phyloP scores from a whole-genome alignment of 1,140 invertebrate species.

The Zaprionus taronus region DNA sequence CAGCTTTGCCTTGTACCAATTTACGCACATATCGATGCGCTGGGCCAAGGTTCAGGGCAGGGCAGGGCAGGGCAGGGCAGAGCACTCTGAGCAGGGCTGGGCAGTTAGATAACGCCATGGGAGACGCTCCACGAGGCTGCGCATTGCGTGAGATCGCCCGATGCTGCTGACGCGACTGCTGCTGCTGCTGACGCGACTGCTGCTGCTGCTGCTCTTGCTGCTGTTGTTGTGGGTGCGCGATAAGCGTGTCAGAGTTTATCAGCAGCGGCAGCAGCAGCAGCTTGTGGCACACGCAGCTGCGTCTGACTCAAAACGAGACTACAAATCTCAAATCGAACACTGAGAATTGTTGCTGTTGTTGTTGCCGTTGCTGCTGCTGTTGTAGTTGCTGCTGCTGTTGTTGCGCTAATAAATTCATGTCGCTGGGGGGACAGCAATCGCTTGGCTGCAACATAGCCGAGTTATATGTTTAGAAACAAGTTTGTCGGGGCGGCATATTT shows the following conservation, averaged over 20 bases:
- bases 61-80: constrained; percentile 53
- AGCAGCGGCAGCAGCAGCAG: constrained; percentile 39
- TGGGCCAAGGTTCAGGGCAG: constrained; percentile 76
- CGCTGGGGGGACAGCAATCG: constrained; percentile 42
- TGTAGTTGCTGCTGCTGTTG: constrained; percentile 13
- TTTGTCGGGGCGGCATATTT: constrained; percentile 74
- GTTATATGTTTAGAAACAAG: constrained; percentile 64
- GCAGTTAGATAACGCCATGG: constrained; percentile 57
- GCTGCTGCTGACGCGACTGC: constrained; percentile 51
- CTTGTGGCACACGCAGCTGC: constrained; percentile 52
- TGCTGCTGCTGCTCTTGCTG: constrained; percentile 54
- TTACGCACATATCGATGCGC: constrained; percentile 64
- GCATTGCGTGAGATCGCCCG: constrained; percentile 34
- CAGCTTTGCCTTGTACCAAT: constrained; percentile 72
- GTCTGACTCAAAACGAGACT: constrained; percentile 46
- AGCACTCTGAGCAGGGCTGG: constrained; percentile 22
- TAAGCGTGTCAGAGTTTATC: constrained; percentile 71
- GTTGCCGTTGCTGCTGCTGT: constrained; percentile 17
- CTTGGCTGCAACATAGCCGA: constrained; percentile 41
- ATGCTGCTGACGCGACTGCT: constrained; percentile 24
- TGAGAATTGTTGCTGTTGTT: constrained; percentile 34
- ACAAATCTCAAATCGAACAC: constrained; percentile 32
- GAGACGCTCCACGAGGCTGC: constrained; percentile 24
- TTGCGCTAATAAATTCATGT: constrained; percentile 62
- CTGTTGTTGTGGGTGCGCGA: constrained; percentile 76